Percentiles rank a stretch among this genome's conserved stretches.
Evolutionary conservation across 2,888 invertebrate species (phyloP).

Genomic region (Eledone cirrhosa): DNA sequence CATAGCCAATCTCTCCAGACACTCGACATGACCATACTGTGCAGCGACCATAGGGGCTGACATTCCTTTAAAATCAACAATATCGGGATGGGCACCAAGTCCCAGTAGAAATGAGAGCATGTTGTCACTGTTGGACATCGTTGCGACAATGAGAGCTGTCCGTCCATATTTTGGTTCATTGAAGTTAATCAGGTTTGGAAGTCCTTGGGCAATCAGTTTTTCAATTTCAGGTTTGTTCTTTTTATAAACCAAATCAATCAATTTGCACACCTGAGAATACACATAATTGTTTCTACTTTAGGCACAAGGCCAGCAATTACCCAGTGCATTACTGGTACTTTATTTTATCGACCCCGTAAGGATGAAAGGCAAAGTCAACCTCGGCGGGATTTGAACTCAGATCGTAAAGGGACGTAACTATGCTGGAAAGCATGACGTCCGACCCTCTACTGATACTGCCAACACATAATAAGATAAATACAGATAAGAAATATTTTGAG

Average conservation of each 20-base stretch:
- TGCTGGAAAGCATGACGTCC: no score
- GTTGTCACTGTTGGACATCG: conserved; percentile 64
- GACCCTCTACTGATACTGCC: no score
- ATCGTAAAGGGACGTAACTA: no score
- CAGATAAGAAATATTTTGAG: no score
- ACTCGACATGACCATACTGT: conserved; percentile 66
- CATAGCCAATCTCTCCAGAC: conserved; percentile 60
- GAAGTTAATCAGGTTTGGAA: conserved; percentile 65
- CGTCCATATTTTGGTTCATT: conserved; percentile 64
- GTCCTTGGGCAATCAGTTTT: conserved; percentile 63
- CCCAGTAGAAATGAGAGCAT: conserved; percentile 64
- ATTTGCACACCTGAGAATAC: conserved; percentile 62
- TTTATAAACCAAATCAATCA: conserved; percentile 65
- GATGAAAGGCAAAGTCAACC: no score
- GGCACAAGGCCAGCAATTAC: no score
- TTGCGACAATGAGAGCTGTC: conserved; percentile 64
- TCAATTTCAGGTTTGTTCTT: conserved; percentile 62
- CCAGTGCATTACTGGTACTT: no score
- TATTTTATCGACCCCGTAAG: no score
- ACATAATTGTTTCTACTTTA: no score
- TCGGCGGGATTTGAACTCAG: no score
- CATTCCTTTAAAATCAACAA: conserved; percentile 64
- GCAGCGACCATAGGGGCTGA: conserved; percentile 66
- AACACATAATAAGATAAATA: no score
- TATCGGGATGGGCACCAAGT: conserved; percentile 67